These are phyloP conservation scores for Circaetus cinerascens DNA, from an alignment of 2,113 vertebrate genomes.

Conservation along the genomic window DNA sequence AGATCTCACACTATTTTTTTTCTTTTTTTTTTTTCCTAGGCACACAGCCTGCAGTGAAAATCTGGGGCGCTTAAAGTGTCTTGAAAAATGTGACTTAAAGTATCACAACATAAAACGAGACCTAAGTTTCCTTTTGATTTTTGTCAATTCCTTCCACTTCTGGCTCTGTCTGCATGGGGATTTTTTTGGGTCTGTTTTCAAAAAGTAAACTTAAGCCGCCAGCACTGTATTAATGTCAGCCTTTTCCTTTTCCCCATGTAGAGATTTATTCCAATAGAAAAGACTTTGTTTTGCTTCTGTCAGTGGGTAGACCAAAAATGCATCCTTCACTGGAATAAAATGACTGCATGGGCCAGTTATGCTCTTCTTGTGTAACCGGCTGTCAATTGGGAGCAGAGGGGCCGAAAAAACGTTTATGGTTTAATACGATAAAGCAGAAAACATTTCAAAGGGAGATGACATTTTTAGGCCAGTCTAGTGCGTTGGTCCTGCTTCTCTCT, in stretches of 20 bases:
- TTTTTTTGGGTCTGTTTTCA: slow-evolving; percentile 34
- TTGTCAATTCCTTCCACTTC: slow-evolving; percentile 14
- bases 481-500: background rate
- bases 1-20: background rate
- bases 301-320: slow-evolving; percentile 58
- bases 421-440: background rate
- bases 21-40: background rate
- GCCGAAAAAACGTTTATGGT: background rate
- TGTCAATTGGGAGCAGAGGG: background rate
- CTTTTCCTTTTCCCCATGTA: slow-evolving; percentile 10
- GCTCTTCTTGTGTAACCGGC: background rate
- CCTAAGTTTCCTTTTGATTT: slow-evolving; percentile 25
- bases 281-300: slow-evolving; percentile 53
- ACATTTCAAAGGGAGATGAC: background rate
- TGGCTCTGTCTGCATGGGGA: background rate
- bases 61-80: background rate
- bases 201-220: slow-evolving; percentile 22
- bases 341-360: slow-evolving; percentile 16
- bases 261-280: slow-evolving; percentile 49
- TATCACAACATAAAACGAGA: background rate
- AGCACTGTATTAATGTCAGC: slow-evolving; percentile 23
- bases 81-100: background rate
- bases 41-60: background rate
- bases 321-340: slow-evolving; percentile 20
- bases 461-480: background rate